Percentiles rank a stretch among this genome's conserved stretches.
These are phyloP conservation scores for Augochlorella aurata DNA, from an alignment of 2,888 invertebrate species.

Conservation along the genomic window DNA sequence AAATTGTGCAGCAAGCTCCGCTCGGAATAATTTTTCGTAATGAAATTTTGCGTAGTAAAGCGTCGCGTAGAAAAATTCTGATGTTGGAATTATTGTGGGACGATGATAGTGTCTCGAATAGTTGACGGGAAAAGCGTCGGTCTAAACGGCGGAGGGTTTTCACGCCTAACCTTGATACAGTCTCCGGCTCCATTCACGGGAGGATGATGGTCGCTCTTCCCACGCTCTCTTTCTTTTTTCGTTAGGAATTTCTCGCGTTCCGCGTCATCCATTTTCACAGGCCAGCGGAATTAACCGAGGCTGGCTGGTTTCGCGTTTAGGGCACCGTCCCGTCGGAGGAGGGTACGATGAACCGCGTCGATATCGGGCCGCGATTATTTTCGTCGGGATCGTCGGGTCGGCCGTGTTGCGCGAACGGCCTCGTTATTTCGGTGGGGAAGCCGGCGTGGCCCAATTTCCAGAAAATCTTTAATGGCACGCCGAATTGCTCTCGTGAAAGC, in stretches of 20 bases:
- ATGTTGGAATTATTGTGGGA: no score
- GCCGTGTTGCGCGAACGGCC: conserved; percentile 19
- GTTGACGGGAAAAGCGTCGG: no score
- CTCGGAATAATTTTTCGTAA: no score
- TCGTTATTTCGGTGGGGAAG: conserved; percentile 21
- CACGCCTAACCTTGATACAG: conserved; percentile 12
- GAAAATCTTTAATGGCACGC: conserved; percentile 13
- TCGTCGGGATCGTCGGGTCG: conserved; percentile 25
- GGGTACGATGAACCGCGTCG: conserved; percentile 33
- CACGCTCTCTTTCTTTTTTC: conserved; percentile 9
- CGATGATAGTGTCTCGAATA: no score
- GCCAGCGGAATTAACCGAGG: neutral
- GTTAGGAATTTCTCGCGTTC: neutral
- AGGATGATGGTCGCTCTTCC: neutral
- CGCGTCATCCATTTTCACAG: conserved; percentile 15
- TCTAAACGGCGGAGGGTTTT: neutral
- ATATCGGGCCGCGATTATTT: conserved; percentile 29
- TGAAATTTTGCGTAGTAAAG: no score
- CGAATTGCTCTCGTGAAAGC: neutral
- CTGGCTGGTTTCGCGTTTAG: conserved; percentile 18
- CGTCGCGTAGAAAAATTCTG: no score
- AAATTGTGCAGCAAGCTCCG: no score
- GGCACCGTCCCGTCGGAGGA: neutral
- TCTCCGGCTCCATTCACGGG: neutral
- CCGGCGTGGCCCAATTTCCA: conserved; percentile 33